Evolutionary conservation across 2,797 vertebrate genomes (phyloP).

Genomic region (Sus cebifrons): DNA sequence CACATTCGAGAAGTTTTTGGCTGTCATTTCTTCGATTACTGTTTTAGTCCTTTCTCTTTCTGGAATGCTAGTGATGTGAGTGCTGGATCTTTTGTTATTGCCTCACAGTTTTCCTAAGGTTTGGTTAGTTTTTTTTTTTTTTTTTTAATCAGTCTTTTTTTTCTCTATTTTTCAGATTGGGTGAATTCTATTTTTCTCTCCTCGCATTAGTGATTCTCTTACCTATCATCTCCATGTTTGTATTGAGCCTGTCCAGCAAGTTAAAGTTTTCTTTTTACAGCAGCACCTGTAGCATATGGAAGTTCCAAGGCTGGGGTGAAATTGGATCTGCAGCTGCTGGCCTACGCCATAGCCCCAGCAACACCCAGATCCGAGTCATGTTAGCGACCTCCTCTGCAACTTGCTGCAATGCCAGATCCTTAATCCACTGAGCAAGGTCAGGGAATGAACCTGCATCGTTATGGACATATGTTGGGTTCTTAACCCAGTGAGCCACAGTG

Average conservation of each 20-base stretch:
- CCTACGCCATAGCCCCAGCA: too few species aligned
- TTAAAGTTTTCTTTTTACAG: not conserved
- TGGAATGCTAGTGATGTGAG: not conserved
- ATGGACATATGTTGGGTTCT: too few species aligned
- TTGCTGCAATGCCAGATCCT: too few species aligned
- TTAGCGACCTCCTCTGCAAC: too few species aligned
- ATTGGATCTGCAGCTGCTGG: too few species aligned
- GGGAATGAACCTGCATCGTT: too few species aligned
- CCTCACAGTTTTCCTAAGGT: too few species aligned
- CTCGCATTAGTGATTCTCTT: slow-evolving; percentile 4
- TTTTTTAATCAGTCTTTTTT: not conserved
- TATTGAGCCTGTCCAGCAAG: not conserved
- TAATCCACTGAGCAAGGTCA: too few species aligned
- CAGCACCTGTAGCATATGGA: too few species aligned
- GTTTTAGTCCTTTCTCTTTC: not conserved
- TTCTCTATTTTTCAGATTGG: not conserved
- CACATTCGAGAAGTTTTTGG: not conserved
- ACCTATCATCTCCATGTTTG: not conserved
- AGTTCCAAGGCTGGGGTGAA: too few species aligned
- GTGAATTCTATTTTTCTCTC: not conserved
- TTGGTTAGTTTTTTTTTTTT: not conserved
- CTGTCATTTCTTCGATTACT: not conserved
- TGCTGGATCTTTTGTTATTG: slow-evolving; percentile 20
- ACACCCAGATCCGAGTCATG: too few species aligned
- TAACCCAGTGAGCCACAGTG: too few species aligned